Conservation (phyloP, 1,140 invertebrate species). For the Bombus breviceps region DNA sequence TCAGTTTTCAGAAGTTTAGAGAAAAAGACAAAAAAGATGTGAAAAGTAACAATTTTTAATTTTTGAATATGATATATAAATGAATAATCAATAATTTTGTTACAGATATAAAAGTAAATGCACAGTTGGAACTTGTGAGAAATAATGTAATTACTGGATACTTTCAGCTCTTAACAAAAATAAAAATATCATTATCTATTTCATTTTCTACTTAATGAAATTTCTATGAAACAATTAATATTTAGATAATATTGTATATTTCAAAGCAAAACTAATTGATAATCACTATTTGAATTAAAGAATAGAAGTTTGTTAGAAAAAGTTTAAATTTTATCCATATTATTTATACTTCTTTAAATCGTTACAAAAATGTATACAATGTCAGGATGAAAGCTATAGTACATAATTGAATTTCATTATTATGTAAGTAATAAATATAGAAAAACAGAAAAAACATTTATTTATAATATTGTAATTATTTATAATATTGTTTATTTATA, state of each 20-base stretch:
- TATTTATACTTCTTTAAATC: background rate
- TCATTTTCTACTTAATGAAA: background rate
- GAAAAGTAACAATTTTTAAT: background rate
- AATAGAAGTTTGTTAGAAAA: background rate
- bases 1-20: background rate
- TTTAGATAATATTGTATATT: background rate
- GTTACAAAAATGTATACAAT: background rate
- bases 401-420: background rate
- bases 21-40: background rate
- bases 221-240: background rate
- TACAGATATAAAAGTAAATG: background rate
- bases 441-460: background rate
- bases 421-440: background rate
- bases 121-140: constrained; percentile 59
- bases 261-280: background rate
- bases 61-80: background rate
- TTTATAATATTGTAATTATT: background rate
- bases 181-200: background rate
- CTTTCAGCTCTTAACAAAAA: background rate
- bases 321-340: background rate
- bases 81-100: background rate
- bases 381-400: background rate
- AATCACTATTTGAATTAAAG: background rate
- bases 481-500: background rate
- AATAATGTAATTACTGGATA: constrained; percentile 40